Base-by-base conservation (phyloP, 2,888 invertebrate species). In the Isoperla grammatica region DNA sequence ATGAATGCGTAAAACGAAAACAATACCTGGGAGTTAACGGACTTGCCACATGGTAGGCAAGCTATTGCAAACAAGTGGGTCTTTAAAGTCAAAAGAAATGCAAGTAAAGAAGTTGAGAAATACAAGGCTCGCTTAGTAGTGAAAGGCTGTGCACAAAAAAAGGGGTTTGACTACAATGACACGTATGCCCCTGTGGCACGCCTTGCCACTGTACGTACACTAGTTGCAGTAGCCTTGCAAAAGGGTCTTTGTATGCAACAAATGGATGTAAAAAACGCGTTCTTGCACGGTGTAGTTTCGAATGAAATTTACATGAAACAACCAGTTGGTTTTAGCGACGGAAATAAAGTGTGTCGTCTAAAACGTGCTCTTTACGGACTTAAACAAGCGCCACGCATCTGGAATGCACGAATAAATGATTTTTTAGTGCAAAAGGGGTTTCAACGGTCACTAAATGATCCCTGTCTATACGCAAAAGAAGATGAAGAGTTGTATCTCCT, bases 251-350 rank as follows among this genome's bases (percentile, higher is more conserved):
- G 17, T 42, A 22, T 19, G 42, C 12, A 43, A 11, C 69, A 69
- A 54, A 54, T 68, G 61, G 69, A 71, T 62, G 68, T 70, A 12
- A 69, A 67, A 61, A 67, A 65, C 60, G 69, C 70, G 1, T 71
- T 71, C 62, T 61, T 70, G 11, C 66, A 70, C 61, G 68, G 70
- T 12, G 54, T 59, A 39, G 29, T 69, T 5, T 43, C 67, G n/a
- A 67, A 69, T 50, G 65, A 68, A 23, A 61, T 69, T 3, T 71
- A 66, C 60, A 69, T 70, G 60, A 56, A 49, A 19, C 22, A 29
- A 12, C 57, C 60, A 1, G 13, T 22, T 12, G 56, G 56, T 8
- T 48, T 22, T 22, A 22, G 2, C 4, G 40, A 3, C 4, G 40
- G 6, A 40, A 15, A 40, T 15, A 40, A 12, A 22, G 54, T 37